These are phyloP conservation scores for Gopherus flavomarginatus DNA, from an alignment of 2,113 vertebrate species.

Conservation along the genomic window DNA sequence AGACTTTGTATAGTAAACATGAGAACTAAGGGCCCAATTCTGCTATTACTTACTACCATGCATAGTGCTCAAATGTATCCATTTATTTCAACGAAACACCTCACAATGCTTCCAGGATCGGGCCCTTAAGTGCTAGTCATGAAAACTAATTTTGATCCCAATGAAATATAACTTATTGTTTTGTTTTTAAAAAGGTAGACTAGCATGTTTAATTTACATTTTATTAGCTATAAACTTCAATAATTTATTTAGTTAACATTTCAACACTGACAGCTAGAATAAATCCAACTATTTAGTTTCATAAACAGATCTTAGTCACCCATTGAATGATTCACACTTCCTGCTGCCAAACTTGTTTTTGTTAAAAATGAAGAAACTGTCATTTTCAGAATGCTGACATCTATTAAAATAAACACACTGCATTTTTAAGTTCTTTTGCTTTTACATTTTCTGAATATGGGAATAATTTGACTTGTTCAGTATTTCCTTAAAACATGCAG, in stretches of 20 bases:
- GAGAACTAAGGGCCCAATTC: not conserved
- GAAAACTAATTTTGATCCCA: not conserved
- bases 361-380: constrained; percentile 59
- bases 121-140: not conserved
- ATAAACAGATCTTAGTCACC: constrained; percentile 78
- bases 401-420: constrained; percentile 2
- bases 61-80: not conserved
- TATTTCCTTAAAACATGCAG: not conserved
- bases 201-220: constrained; percentile 1
- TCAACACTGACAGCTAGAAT: constrained; percentile 65
- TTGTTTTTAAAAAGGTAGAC: not conserved
- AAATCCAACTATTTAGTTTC: constrained; percentile 68
- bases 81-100: not conserved
- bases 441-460: constrained; percentile 15
- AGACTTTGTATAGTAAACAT: not conserved
- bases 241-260: constrained; percentile 17
- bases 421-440: constrained; percentile 20
- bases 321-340: constrained; percentile 79
- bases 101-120: not conserved
- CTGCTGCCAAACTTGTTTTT: constrained; percentile 79
- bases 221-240: constrained; percentile 57
- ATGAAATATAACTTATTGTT: not conserved
- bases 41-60: not conserved
- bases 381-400: constrained; percentile 46
- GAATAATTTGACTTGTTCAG: not conserved